phyloP scores from a whole-genome alignment of 2,797 vertebrate genomes.

The Rousettus madagascariensis region DNA sequence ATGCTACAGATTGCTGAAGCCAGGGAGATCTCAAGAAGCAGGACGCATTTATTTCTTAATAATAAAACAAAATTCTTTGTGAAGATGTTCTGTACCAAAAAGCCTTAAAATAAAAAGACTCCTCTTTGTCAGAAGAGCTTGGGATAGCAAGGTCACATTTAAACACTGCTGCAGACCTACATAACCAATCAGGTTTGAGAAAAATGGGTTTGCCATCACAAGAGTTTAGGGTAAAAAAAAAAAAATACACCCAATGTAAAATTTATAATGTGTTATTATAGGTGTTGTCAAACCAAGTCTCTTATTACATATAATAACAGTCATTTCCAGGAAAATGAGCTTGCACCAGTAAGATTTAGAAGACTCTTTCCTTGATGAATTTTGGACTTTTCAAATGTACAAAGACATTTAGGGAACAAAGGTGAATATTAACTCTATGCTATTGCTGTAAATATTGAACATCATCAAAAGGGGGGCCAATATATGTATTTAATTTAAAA shows the following conservation, averaged over 20 bases:
- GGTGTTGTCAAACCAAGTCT: constrained; percentile 72
- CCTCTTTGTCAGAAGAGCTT: constrained; percentile 65
- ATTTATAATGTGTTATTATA: constrained; percentile 78
- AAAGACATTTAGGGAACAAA: constrained; percentile 64
- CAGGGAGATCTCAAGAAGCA: constrained; percentile 60
- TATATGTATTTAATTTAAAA: not conserved
- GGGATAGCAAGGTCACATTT: constrained; percentile 72
- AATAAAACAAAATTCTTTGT: constrained; percentile 68
- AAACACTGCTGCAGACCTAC: constrained; percentile 68
- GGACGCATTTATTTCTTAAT: constrained; percentile 75
- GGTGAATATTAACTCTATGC: constrained; percentile 41
- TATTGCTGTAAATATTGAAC: constrained; percentile 25
- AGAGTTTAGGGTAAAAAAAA: constrained; percentile 56
- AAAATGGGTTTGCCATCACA: constrained; percentile 73
- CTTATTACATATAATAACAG: constrained; percentile 81
- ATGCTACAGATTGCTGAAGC: constrained; percentile 62
- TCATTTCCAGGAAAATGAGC: constrained; percentile 59
- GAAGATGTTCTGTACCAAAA: constrained; percentile 59
- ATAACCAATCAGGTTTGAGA: constrained; percentile 75
- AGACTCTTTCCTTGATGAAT: constrained; percentile 61
- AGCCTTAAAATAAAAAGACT: constrained; percentile 71
- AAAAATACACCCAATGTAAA: constrained; percentile 57
- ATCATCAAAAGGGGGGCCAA: constrained; percentile 24
- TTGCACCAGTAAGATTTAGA: constrained; percentile 74
- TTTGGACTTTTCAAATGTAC: constrained; percentile 55